Evolutionary conservation across 2,888 invertebrate species (phyloP).

Genomic region (Athalia rosae): DNA sequence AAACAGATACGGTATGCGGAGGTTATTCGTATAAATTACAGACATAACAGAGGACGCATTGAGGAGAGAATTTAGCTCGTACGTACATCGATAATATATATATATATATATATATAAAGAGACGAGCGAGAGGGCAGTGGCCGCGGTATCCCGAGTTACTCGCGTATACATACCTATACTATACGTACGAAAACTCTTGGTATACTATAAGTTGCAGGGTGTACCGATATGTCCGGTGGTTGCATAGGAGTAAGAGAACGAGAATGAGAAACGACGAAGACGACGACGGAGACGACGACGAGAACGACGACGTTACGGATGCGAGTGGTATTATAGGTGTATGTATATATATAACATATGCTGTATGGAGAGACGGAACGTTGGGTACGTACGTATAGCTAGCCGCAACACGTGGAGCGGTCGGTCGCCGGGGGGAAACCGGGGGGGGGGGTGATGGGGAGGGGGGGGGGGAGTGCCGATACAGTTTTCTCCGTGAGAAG

Average conservation of each 20-base stretch:
- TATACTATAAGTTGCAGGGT: too few species aligned
- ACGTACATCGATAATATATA: constrained; percentile 7
- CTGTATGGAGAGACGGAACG: background rate
- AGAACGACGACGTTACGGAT: background rate
- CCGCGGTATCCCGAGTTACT: background rate
- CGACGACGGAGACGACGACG: constrained; percentile 1
- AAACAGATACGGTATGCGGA: constrained; percentile 24
- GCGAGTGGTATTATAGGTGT: background rate
- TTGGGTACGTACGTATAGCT: background rate
- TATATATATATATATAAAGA: background rate
- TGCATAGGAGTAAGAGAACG: background rate
- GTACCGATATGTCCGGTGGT: background rate
- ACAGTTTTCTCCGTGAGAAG: constrained; percentile 1
- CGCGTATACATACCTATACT: too few species aligned
- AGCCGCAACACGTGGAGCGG: constrained; percentile 4
- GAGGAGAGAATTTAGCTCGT: constrained; percentile 4
- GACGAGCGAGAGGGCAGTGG: background rate
- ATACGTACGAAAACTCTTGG: too few species aligned
- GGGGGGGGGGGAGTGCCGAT: constrained; percentile 8
- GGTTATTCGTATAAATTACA: constrained; percentile 6
- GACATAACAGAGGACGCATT: constrained; percentile 40
- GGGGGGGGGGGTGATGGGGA: too few species aligned
- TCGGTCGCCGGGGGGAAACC: background rate
- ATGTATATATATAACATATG: too few species aligned
- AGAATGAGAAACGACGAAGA: background rate